These are phyloP conservation scores for Watsonalla binaria DNA, from an alignment of 2,888 invertebrate species.

Conservation along the genomic window DNA sequence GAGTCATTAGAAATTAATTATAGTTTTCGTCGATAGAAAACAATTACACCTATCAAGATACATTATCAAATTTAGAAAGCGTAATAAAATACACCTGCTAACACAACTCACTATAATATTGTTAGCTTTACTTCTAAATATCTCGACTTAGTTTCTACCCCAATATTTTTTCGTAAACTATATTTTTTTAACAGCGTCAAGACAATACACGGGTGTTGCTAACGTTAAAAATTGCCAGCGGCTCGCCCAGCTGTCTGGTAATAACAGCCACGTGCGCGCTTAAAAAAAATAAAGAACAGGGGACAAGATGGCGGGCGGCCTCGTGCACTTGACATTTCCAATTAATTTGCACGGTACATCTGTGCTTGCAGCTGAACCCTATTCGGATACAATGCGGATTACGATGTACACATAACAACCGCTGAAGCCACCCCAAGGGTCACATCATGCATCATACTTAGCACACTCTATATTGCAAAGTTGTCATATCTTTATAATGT, in stretches of 20 bases:
- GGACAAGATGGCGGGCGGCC: conserved; percentile 62
- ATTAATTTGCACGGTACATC: conserved; percentile 77
- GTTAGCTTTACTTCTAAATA: too few species aligned
- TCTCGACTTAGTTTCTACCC: too few species aligned
- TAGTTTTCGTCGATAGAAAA: conserved; percentile 10
- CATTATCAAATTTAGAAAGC: too few species aligned
- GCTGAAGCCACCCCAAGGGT: neutral
- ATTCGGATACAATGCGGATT: conserved; percentile 61
- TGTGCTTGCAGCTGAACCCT: conserved; percentile 72
- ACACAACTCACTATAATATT: too few species aligned
- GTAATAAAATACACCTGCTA: too few species aligned
- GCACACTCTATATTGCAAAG: too few species aligned
- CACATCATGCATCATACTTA: too few species aligned
- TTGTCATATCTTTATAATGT: neutral
- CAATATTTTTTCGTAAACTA: too few species aligned
- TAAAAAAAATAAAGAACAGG: conserved; percentile 60
- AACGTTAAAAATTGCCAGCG: conserved; percentile 48
- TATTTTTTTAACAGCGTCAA: neutral
- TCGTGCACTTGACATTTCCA: conserved; percentile 78
- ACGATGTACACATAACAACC: conserved; percentile 43
- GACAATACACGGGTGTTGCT: conserved; percentile 26
- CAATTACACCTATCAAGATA: neutral
- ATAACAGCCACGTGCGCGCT: conserved; percentile 67
- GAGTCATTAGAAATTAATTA: too few species aligned
- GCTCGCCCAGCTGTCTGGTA: conserved; percentile 69